Evolutionary conservation across 92 coral and sea anemone genomes (phyloP), one percentile per base, ranked within the genome.

Genomic region (Porites divaricata): DNA sequence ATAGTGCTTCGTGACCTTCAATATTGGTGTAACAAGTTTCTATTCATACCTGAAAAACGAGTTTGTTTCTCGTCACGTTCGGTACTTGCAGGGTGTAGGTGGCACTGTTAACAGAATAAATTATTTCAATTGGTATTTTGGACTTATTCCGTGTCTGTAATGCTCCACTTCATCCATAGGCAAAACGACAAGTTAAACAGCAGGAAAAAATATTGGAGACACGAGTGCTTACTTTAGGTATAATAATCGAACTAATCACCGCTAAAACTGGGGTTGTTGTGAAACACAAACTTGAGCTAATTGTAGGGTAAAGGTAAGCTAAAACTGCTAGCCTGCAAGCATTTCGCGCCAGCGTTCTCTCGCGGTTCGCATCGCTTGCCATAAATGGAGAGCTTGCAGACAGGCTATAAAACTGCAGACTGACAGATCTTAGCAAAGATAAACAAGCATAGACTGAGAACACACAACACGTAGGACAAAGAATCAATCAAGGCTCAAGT

Each of bases 41-140:
- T 9, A 68, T 20, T 68, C 89, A 19, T 19, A 92, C 99, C 85
- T 93, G 90, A 87, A 97, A 95, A 11, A 88, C 88, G 49, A 89
- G 82, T 74, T 95, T 93, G 86, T 93, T 91, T 83, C 89, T 92
- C 51, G 97, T 93, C 71, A 93, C 87, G 80, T 92, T 96, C 6
- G 98, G 99, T 6, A 96, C 96, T 76, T 91, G 91, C 28, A 96
- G 88, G 53, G 79, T 84, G 72, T 88, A 89, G 0, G 92, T 89
- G 1, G 91, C 90, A 21, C 99, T 96, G 90, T 23, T 64, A 70
- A 65, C 4, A 78, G 24, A 14, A 67, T 53, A 65, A 10, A 68
- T 45, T 19, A 53, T 7, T 19, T 61, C 45, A 16, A 25, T 63
- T n/a, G 15, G 66, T 67, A 67, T 23, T 12, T 8, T 54, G 59